A percentile compares a stretch with the other conserved stretches of the same genome.
phyloP scores from a whole-genome alignment of 1,140 invertebrate species.

The Diabrotica undecimpunctata region DNA sequence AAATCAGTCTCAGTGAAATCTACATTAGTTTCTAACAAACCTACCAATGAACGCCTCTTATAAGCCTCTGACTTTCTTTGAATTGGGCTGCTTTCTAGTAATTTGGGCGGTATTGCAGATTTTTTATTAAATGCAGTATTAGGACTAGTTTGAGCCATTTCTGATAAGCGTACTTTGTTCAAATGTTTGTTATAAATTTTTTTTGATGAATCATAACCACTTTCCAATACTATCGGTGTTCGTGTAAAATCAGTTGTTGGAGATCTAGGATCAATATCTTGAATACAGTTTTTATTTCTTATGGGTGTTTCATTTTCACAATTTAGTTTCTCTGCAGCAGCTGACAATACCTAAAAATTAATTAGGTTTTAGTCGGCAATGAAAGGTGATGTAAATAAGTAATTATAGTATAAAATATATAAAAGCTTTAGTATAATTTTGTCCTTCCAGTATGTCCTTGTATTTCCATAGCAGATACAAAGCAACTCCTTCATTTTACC shows the following conservation, averaged over 20 bases:
- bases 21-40: slow-evolving; percentile 44
- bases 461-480: no score
- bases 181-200: slow-evolving; percentile 40
- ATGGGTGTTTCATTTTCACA: slow-evolving; percentile 41
- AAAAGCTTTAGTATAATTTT: no score
- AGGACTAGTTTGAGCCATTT: slow-evolving; percentile 1
- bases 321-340: slow-evolving; percentile 23
- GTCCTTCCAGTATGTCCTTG: no score
- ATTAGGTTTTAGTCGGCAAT: not conserved
- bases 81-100: slow-evolving; percentile 31
- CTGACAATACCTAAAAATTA: slow-evolving; percentile 23
- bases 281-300: slow-evolving; percentile 21
- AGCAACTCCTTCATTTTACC: no score
- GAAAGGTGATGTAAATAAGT: no score
- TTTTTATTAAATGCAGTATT: not conserved
- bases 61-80: slow-evolving; percentile 21
- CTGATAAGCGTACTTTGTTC: slow-evolving; percentile 30
- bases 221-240: slow-evolving; percentile 48
- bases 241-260: slow-evolving; percentile 48
- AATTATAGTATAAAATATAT: no score
- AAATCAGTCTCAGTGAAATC: slow-evolving; percentile 45
- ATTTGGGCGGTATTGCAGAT: slow-evolving; percentile 27
- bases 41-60: slow-evolving; percentile 40
- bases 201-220: slow-evolving; percentile 33
- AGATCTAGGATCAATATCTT: slow-evolving; percentile 48